Conservation (phyloP, 2,113 vertebrate genomes). For the Serinus canaria region DNA sequence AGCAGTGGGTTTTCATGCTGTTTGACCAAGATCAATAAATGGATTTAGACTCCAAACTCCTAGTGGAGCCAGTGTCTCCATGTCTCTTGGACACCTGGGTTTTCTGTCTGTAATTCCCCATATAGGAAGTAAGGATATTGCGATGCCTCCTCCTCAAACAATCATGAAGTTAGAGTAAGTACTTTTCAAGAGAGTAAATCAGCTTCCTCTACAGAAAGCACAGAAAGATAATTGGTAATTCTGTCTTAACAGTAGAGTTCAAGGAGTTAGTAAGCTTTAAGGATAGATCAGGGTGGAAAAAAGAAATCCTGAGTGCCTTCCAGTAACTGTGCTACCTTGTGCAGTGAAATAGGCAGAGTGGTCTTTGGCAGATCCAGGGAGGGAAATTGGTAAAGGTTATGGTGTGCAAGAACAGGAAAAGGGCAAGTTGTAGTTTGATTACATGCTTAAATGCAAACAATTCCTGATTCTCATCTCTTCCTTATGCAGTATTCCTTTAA, state of each 20-base stretch:
- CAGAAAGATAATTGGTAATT: neutral
- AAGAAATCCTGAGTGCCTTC: neutral
- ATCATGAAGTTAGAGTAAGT: neutral
- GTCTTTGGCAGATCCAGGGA: neutral
- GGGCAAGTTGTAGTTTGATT: neutral
- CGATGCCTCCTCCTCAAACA: neutral
- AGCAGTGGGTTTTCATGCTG: neutral
- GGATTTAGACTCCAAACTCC: neutral
- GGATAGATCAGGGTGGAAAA: neutral
- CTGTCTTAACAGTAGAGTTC: neutral
- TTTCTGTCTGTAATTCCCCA: neutral
- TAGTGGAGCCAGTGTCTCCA: accelerated
- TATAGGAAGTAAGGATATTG: neutral
- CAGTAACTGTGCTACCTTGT: neutral
- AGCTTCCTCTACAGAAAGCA: neutral
- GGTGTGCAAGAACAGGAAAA: neutral
- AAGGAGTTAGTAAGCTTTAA: neutral
- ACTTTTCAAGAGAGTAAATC: neutral
- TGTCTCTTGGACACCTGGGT: neutral
- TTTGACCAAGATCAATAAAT: neutral
- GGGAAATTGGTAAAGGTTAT: neutral
- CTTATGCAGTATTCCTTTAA: neutral
- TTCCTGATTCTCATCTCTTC: neutral
- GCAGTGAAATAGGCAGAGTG: neutral
- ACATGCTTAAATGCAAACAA: neutral